phyloP scores from a whole-genome alignment of 2,888 invertebrate genomes.

The Pachydiplax longipennis region DNA sequence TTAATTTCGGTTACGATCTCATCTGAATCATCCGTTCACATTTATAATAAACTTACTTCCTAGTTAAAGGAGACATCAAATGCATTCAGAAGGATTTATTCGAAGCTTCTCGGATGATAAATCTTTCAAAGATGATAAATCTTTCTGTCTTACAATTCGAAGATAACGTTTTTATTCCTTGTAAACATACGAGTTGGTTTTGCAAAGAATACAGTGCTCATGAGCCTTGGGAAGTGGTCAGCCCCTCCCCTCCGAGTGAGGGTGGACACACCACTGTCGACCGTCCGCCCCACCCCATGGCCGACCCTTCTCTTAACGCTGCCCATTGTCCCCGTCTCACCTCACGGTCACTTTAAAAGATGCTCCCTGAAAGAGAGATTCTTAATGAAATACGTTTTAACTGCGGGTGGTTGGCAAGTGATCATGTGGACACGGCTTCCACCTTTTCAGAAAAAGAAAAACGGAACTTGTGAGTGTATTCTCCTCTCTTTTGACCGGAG shows the following conservation, averaged over 20 bases:
- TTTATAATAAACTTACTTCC: no score
- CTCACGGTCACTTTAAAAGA: background rate
- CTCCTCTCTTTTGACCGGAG: background rate
- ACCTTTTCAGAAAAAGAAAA: background rate
- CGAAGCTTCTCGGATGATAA: no score
- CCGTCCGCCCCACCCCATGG: constrained; percentile 46
- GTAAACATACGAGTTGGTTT: no score
- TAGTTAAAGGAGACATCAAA: no score
- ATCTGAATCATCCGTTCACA: no score
- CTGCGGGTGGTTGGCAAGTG: background rate
- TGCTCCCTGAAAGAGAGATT: constrained; percentile 7
- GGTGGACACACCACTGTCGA: constrained; percentile 56
- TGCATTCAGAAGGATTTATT: no score
- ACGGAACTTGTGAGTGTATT: background rate
- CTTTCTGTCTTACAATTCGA: no score
- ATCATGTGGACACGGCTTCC: background rate
- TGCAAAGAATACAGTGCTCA: no score
- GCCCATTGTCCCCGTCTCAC: constrained; percentile 46
- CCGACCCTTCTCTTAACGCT: background rate
- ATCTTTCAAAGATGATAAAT: no score
- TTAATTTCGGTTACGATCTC: no score
- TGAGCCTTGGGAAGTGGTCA: constrained; percentile 50
- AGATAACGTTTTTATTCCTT: no score
- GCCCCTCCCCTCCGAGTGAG: constrained; percentile 56
- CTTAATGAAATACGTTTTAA: constrained; percentile 25